phyloP scores from a whole-genome alignment of 2,888 invertebrate genomes.

The Podabrus alpinus region DNA sequence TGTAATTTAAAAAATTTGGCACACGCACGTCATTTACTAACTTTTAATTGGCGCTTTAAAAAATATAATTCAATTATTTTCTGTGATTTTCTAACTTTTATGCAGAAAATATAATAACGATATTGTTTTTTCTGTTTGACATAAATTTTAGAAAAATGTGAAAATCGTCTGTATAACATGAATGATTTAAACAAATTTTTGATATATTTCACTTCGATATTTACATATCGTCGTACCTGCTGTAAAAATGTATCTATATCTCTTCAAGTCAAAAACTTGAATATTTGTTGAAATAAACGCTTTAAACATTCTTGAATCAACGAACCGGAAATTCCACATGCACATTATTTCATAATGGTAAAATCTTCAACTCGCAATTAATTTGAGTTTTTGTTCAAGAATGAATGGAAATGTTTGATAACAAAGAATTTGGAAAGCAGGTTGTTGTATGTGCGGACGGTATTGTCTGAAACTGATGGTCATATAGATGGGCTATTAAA shows the following conservation, averaged over 20 bases:
- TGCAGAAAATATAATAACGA: neutral
- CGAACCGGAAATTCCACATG: slow-evolving; percentile 53
- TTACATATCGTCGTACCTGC: slow-evolving; percentile 21
- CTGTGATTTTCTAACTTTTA: neutral
- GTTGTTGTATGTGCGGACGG: neutral
- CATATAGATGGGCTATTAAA: neutral
- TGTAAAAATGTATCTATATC: slow-evolving; percentile 50
- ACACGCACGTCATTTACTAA: neutral
- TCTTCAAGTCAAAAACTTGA: slow-evolving; percentile 35
- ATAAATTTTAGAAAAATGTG: neutral
- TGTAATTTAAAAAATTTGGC: neutral
- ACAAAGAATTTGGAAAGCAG: neutral
- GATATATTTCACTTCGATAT: neutral
- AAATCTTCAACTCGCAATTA: slow-evolving; percentile 47
- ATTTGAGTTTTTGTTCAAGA: slow-evolving; percentile 43
- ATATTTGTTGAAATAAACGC: slow-evolving; percentile 51
- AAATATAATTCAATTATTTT: neutral
- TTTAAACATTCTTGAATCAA: slow-evolving; percentile 52
- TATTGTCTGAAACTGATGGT: neutral
- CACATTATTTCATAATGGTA: slow-evolving; percentile 51
- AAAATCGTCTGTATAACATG: neutral
- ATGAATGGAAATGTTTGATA: slow-evolving; percentile 26
- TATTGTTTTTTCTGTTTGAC: neutral
- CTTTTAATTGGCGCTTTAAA: neutral
- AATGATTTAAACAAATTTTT: neutral